Conservation (phyloP, 2,797 vertebrate genomes). For the Lutjanus argentimaculatus region DNA sequence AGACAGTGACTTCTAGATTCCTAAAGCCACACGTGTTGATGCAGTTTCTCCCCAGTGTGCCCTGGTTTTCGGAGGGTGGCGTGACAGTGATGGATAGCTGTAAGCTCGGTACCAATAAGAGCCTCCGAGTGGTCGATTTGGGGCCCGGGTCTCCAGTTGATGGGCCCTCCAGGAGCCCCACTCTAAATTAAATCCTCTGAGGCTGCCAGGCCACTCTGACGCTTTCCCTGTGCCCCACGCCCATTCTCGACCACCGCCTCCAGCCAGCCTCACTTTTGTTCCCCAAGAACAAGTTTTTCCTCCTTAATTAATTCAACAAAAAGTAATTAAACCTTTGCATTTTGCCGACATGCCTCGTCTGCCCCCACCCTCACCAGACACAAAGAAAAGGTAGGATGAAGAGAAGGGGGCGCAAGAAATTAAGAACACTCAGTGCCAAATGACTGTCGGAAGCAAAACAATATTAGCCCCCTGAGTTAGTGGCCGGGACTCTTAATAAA, state of each 20-base stretch:
- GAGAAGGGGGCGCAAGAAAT: slow-evolving; percentile 79
- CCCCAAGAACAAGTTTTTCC: slow-evolving; percentile 82
- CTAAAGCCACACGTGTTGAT: slow-evolving; percentile 58
- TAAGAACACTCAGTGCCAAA: slow-evolving; percentile 88
- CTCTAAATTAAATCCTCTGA: slow-evolving; percentile 88
- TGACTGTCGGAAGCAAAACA: slow-evolving; percentile 88
- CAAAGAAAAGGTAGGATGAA: slow-evolving; percentile 83
- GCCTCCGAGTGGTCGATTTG: slow-evolving; percentile 73
- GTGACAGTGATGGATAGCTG: slow-evolving; percentile 89
- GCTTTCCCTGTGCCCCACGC: slow-evolving; percentile 70
- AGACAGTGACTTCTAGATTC: slow-evolving; percentile 55
- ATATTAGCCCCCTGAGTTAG: slow-evolving; percentile 86
- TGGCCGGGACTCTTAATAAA: slow-evolving; percentile 85
- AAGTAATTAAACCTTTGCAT: slow-evolving; percentile 89
- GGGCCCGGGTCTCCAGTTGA: slow-evolving; percentile 71
- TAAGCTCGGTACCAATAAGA: slow-evolving; percentile 82
- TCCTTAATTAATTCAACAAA: slow-evolving; percentile 89
- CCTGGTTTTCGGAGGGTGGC: slow-evolving; percentile 57
- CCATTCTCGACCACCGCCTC: slow-evolving; percentile 73
- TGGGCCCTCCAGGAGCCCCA: slow-evolving; percentile 80
- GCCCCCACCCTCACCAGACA: slow-evolving; percentile 70
- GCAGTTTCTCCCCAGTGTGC: slow-evolving; percentile 56
- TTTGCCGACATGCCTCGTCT: slow-evolving; percentile 78
- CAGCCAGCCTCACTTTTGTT: slow-evolving; percentile 85
- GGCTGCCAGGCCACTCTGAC: slow-evolving; percentile 76